These are phyloP conservation scores for Aphaenogaster floridana DNA, from an alignment of 1,140 invertebrate species.

Conservation along the genomic window DNA sequence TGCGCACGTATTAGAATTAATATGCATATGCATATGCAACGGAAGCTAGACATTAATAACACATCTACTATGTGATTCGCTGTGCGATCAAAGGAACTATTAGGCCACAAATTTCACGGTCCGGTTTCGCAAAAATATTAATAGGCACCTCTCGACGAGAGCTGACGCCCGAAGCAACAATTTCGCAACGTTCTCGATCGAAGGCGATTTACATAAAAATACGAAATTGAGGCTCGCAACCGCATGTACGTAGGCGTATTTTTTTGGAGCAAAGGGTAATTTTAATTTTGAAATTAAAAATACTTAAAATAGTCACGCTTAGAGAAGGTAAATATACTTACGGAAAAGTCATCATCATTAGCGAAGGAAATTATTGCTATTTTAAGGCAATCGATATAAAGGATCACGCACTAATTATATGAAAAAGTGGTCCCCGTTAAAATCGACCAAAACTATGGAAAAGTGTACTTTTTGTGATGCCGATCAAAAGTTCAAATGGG, in stretches of 20 bases:
- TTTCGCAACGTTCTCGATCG: not conserved
- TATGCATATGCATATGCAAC: conserved; percentile 16
- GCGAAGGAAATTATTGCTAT: not conserved
- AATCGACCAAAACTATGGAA: too few species aligned
- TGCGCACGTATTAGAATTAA: conserved; percentile 30
- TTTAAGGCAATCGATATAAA: not conserved
- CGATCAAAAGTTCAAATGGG: too few species aligned
- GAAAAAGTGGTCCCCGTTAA: too few species aligned
- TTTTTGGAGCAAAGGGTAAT: not conserved
- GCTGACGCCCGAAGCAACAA: conserved; percentile 2
- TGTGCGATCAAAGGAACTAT: conserved; percentile 55
- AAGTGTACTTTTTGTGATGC: too few species aligned
- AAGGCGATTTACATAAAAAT: conserved; percentile 34
- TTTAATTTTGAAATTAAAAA: conserved; percentile 38
- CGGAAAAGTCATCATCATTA: not conserved
- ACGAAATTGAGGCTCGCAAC: not conserved
- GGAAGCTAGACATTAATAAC: conserved; percentile 45
- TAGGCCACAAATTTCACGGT: conserved; percentile 54
- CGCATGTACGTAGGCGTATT: not conserved
- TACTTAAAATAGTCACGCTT: not conserved
- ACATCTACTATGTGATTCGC: conserved; percentile 12
- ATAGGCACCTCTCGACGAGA: not conserved
- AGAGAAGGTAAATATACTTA: not conserved
- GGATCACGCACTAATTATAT: too few species aligned
- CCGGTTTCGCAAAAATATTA: conserved; percentile 7